phyloP scores from a whole-genome alignment of 2,888 invertebrate species.

The Hipparchia semele region DNA sequence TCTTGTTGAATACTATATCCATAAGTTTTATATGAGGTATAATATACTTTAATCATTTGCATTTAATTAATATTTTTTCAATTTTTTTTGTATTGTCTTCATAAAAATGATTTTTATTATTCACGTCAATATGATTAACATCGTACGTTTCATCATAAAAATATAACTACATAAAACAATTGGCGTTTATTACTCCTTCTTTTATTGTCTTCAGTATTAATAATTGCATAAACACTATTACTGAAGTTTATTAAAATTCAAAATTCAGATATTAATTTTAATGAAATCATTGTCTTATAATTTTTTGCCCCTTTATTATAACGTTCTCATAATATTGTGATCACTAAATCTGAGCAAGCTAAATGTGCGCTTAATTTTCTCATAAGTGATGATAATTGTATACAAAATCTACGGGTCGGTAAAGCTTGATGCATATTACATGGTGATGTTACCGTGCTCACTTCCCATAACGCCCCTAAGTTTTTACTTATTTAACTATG shows the following conservation, averaged over 20 bases:
- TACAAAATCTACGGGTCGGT: slow-evolving; percentile 67
- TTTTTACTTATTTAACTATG: slow-evolving; percentile 82
- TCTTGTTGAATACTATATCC: background rate
- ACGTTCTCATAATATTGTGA: slow-evolving; percentile 35
- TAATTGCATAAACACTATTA: background rate
- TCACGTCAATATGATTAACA: background rate
- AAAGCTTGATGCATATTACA: slow-evolving; percentile 68
- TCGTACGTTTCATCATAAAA: background rate
- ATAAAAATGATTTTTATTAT: background rate
- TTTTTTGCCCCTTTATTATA: slow-evolving; percentile 25
- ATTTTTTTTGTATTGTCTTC: background rate
- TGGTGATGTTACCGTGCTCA: slow-evolving; percentile 79
- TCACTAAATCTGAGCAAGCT: slow-evolving; percentile 39
- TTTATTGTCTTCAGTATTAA: slow-evolving; percentile 2
- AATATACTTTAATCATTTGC: background rate
- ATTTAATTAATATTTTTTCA: background rate
- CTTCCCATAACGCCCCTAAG: slow-evolving; percentile 83
- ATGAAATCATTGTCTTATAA: slow-evolving; percentile 24
- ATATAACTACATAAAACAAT: background rate
- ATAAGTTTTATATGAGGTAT: background rate
- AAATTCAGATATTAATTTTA: slow-evolving; percentile 9
- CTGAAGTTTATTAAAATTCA: background rate
- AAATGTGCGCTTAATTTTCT: slow-evolving; percentile 50
- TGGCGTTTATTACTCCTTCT: background rate
- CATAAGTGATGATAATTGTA: slow-evolving; percentile 61